Evolutionary conservation across 1,140 invertebrate genomes (phyloP).

Genomic region (Ceratina japonica): DNA sequence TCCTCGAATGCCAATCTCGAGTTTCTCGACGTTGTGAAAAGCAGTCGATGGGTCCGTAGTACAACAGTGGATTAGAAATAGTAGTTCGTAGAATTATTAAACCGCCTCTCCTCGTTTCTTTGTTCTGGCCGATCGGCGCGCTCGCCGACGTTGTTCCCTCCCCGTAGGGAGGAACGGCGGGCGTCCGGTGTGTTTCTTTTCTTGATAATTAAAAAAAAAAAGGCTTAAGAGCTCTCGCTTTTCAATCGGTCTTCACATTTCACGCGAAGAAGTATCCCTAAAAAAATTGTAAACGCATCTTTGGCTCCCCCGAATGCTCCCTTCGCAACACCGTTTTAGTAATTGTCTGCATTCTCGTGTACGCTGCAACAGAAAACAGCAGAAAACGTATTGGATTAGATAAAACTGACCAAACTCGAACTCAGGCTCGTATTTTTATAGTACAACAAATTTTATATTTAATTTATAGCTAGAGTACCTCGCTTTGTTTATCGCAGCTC

Average conservation of each 20-base stretch:
- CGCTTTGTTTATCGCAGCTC: too few relatives aligned
- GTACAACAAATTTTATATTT: too few relatives aligned
- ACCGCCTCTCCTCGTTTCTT: slow-evolving; percentile 14
- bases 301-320: slow-evolving; percentile 74
- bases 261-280: slow-evolving; percentile 70
- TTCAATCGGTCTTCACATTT: slow-evolving; percentile 54
- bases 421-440: too few relatives aligned
- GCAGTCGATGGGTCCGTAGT: not conserved
- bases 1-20: slow-evolving; percentile 21
- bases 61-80: slow-evolving; percentile 36
- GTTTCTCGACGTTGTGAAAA: not conserved
- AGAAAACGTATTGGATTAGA: not conserved
- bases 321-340: slow-evolving; percentile 66
- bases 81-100: slow-evolving; percentile 2
- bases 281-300: slow-evolving; percentile 78
- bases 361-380: slow-evolving; percentile 72
- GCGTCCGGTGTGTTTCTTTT: slow-evolving; percentile 15
- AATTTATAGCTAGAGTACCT: too few relatives aligned
- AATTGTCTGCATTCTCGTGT: slow-evolving; percentile 76
- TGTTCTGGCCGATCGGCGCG: not conserved
- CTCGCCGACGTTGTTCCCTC: not conserved
- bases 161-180: slow-evolving; percentile 39
- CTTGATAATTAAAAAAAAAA: slow-evolving; percentile 2
- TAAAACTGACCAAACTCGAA: too few relatives aligned
- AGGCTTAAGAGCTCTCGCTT: slow-evolving; percentile 38